These are phyloP conservation scores for Notodonta dromedarius DNA, from an alignment of 2,888 invertebrate genomes.

Conservation along the genomic window DNA sequence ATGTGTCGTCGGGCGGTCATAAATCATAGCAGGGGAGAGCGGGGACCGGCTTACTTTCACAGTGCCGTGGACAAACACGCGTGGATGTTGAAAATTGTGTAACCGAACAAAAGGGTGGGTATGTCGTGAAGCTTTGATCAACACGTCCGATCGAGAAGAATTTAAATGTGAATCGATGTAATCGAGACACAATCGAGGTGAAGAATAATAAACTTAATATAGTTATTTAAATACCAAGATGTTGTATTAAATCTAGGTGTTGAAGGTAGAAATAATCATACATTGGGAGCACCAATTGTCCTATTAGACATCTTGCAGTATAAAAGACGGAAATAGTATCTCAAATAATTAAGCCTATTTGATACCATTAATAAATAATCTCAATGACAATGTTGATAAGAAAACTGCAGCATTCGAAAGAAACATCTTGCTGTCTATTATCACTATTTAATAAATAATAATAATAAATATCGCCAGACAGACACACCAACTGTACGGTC, in stretches of 20 bases:
- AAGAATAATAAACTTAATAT: background rate
- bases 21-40: slow-evolving; percentile 72
- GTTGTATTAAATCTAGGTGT: background rate
- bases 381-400: too few relatives aligned
- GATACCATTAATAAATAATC: too few relatives aligned
- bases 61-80: slow-evolving; percentile 54
- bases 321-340: too few relatives aligned
- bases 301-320: too few relatives aligned
- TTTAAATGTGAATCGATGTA: background rate
- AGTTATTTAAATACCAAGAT: background rate
- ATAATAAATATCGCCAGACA: too few relatives aligned
- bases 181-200: background rate
- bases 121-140: background rate
- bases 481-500: too few relatives aligned
- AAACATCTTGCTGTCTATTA: too few relatives aligned
- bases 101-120: slow-evolving; percentile 4
- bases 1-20: slow-evolving; percentile 77
- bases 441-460: too few relatives aligned
- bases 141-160: background rate
- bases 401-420: too few relatives aligned
- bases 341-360: too few relatives aligned
- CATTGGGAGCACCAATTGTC: too few relatives aligned
- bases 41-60: slow-evolving; percentile 74
- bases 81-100: slow-evolving; percentile 43
- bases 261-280: too few relatives aligned